Conservation (phyloP, 2,113 vertebrate species). For the Hyperopisus bebe region DNA sequence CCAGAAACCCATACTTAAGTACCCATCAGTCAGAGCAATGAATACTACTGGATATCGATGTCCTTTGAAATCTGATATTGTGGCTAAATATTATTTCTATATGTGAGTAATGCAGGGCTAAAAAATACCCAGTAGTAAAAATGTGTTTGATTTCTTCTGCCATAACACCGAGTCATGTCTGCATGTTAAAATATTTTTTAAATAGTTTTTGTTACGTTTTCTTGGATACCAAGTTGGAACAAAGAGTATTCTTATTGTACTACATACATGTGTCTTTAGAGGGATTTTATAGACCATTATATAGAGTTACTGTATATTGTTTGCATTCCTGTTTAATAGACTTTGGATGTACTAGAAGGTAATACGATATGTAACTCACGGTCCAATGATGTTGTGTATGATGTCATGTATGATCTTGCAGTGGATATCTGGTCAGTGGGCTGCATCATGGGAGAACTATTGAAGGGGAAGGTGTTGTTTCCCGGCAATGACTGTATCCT, state of each 20-base stretch:
- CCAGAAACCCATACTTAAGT: not conserved
- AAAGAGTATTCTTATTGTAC: not conserved
- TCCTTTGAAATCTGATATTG: not conserved
- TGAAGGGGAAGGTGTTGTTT: constrained; percentile 93
- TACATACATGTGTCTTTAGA: not conserved
- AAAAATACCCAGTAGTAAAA: not conserved
- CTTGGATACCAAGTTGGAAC: not conserved
- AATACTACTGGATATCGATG: not conserved
- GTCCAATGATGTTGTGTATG: not conserved
- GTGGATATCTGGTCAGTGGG: constrained; percentile 99
- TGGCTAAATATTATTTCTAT: not conserved
- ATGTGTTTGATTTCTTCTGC: not conserved
- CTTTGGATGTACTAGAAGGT: not conserved
- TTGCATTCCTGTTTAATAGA: not conserved
- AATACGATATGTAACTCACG: not conserved
- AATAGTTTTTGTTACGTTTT: not conserved
- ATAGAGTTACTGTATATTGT: not conserved
- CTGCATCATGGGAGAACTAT: constrained; percentile 95
- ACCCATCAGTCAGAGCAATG: not conserved
- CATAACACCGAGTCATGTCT: not conserved
- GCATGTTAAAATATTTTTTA: not conserved
- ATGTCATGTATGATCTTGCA: constrained; percentile 48
- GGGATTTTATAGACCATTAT: not conserved
- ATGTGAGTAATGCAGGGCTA: not conserved
- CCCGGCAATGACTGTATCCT: constrained; percentile 98